These are phyloP conservation scores for Hirtodrosophila alboralis DNA, from an alignment of 2,888 invertebrate genomes.

Conservation along the genomic window DNA sequence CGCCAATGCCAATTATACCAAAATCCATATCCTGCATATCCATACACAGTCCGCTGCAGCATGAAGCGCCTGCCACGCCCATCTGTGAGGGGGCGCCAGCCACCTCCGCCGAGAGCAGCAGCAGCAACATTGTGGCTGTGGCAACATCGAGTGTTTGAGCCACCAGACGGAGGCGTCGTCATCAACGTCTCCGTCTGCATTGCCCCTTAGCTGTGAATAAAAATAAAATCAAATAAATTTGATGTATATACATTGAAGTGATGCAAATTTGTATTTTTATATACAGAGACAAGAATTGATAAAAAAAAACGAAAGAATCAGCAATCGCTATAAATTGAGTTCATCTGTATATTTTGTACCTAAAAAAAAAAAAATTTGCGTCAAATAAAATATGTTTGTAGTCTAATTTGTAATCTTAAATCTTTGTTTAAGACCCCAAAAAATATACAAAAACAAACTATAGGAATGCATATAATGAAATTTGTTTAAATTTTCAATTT, in stretches of 20 bases:
- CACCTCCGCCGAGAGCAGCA: constrained; percentile 14
- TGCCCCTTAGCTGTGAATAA: constrained; percentile 66
- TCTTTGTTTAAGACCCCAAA: constrained; percentile 30
- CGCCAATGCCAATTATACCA: constrained; percentile 67
- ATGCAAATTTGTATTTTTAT: constrained; percentile 47
- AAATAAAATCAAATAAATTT: constrained; percentile 26
- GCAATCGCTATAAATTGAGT: constrained; percentile 17
- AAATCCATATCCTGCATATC: constrained; percentile 81
- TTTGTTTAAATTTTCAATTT: no score
- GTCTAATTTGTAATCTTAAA: constrained; percentile 53
- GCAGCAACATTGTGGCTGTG: constrained; percentile 48
- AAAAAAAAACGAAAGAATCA: not conserved
- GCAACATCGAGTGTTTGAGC: constrained; percentile 59
- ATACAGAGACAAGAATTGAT: constrained; percentile 26
- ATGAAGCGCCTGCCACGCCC: constrained; percentile 65
- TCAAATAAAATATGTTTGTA: constrained; percentile 33
- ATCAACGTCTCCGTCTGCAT: constrained; percentile 22
- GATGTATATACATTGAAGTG: constrained; percentile 44
- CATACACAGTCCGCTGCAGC: constrained; percentile 66
- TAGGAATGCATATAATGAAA: constrained; percentile 3
- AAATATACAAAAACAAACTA: constrained; percentile 8
- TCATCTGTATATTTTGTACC: constrained; percentile 59
- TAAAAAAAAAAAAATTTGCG: constrained; percentile 30
- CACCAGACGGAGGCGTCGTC: constrained; percentile 23
- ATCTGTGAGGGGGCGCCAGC: constrained; percentile 51